These are phyloP conservation scores for Ceratoteleas bidentatus DNA, from an alignment of 1,140 invertebrate species.

Conservation along the genomic window DNA sequence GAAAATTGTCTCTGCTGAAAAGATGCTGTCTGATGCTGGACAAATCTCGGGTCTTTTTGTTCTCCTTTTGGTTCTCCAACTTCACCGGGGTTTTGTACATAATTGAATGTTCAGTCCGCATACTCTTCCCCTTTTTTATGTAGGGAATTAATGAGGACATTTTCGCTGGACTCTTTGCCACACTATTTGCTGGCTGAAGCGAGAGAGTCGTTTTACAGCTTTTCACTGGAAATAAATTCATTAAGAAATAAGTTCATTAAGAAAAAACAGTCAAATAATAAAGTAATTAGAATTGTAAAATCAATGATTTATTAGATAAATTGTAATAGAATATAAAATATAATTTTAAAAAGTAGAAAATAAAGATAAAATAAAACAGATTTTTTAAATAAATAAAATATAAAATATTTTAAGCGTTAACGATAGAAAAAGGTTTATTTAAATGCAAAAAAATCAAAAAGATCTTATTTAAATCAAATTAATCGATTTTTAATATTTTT, in stretches of 20 bases:
- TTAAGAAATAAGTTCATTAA: too few species aligned
- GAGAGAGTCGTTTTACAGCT: slow-evolving; percentile 75
- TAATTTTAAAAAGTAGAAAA: too few species aligned
- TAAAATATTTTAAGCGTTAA: too few species aligned
- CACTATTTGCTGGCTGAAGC: slow-evolving; percentile 74
- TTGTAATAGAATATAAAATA: too few species aligned
- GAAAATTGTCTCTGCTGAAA: slow-evolving; percentile 77
- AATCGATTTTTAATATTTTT: not conserved
- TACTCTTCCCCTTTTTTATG: slow-evolving; percentile 74
- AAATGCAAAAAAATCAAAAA: too few species aligned
- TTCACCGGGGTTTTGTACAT: slow-evolving; percentile 78
- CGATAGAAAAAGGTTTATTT: too few species aligned
- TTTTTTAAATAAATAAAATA: too few species aligned
- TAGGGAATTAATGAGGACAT: slow-evolving; percentile 77
- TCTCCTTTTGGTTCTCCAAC: slow-evolving; percentile 25
- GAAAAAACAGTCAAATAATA: too few species aligned
- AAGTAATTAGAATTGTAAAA: too few species aligned
- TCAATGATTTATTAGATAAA: too few species aligned
- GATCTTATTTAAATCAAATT: not conserved
- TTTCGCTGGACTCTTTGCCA: slow-evolving; percentile 67
- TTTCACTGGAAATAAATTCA: slow-evolving; percentile 71
- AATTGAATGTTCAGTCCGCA: slow-evolving; percentile 76
- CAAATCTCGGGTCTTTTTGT: slow-evolving; percentile 67
- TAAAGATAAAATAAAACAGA: too few species aligned
- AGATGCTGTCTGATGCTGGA: slow-evolving; percentile 77